Base-by-base conservation (phyloP, 2,888 invertebrate genomes). In the Drosophila monieri region DNA sequence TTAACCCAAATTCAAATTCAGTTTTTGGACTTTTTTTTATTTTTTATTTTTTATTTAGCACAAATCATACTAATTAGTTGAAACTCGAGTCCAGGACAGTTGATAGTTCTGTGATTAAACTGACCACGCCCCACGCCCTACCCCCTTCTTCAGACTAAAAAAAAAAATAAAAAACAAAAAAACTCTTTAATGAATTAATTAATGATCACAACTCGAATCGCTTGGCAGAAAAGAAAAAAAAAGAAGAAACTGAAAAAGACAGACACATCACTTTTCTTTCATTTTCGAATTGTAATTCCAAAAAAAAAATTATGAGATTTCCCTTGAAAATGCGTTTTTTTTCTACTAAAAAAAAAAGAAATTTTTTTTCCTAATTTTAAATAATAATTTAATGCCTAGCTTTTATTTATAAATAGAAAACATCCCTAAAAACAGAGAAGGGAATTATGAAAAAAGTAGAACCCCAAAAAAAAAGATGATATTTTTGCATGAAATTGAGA, bases 151-250 rank as follows among this genome's bases (percentile, higher is more conserved):
- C 6, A 30, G 37, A 30, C 18, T 41, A 14, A 10, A 15, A 37
- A 18, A 47, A 62, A 35, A 25, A 49, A 62, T 53, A 25, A 30
- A 49, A 47, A 12, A 35, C 5, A 12, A n/a, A 6, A n/a, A 14
- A 35, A 35, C 35, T 35, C 35, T 35, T 35, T 44, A 6, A 58
- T 75, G 32, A 35, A 52, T 77, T 80, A 85, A 88, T 85, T 85
- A 90, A 91, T 91, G 91, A 91, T 91, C 91, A 91, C 91, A 91
- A 91, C 91, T 91, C 90, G 78, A 89, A 88, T 84, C 77, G 77
- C 62, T 62, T 73, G 58, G 49, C 61, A 62, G 51, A 59, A 67
- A 55, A 48, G 21, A 43, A 32, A 23, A 60, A n/a, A 41, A 32
- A 23, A 60, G 10, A 41, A 1, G 1, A 35, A 18, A 12, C 0